Percentiles rank a stretch among this genome's conserved stretches.
These are phyloP conservation scores for Drosophila testacea DNA, from an alignment of 2,888 invertebrate genomes.

Conservation along the genomic window DNA sequence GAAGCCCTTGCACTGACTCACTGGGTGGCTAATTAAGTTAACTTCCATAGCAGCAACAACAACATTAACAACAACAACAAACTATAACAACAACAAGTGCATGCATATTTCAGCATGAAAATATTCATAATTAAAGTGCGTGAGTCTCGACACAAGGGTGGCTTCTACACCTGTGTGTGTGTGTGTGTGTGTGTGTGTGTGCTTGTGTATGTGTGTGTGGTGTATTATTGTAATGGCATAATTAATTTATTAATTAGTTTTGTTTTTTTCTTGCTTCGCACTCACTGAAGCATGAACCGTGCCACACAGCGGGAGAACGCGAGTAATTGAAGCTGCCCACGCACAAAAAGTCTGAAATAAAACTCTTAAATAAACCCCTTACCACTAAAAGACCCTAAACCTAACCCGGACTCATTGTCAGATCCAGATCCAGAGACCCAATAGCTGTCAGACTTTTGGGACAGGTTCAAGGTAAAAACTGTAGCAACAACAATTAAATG, in stretches of 20 bases:
- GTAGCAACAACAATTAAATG: slow-evolving; percentile 74
- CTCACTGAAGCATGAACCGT: slow-evolving; percentile 57
- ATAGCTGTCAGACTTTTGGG: slow-evolving; percentile 13
- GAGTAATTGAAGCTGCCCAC: slow-evolving; percentile 75
- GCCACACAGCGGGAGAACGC: slow-evolving; percentile 56
- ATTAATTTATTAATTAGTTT: slow-evolving; percentile 82
- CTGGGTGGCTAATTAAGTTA: slow-evolving; percentile 78
- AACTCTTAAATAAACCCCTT: background rate
- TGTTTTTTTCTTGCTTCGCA: slow-evolving; percentile 35
- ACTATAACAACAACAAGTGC: slow-evolving; percentile 45
- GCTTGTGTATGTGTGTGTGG: slow-evolving; percentile 38
- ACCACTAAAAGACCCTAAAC: slow-evolving; percentile 1
- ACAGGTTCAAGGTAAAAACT: slow-evolving; percentile 66
- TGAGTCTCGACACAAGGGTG: slow-evolving; percentile 39
- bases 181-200: slow-evolving; percentile 31
- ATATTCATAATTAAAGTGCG: slow-evolving; percentile 81
- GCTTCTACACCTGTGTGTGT: slow-evolving; percentile 18
- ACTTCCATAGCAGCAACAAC: slow-evolving; percentile 66
- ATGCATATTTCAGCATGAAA: slow-evolving; percentile 76
- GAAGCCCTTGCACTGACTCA: slow-evolving; percentile 41
- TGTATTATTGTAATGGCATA: slow-evolving; percentile 76
- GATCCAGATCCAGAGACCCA: slow-evolving; percentile 5
- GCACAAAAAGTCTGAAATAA: slow-evolving; percentile 41
- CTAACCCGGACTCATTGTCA: slow-evolving; percentile 1
- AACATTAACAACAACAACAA: slow-evolving; percentile 37